These are phyloP conservation scores for Symphodus melops DNA, from an alignment of 2,113 vertebrate genomes.

Conservation along the genomic window DNA sequence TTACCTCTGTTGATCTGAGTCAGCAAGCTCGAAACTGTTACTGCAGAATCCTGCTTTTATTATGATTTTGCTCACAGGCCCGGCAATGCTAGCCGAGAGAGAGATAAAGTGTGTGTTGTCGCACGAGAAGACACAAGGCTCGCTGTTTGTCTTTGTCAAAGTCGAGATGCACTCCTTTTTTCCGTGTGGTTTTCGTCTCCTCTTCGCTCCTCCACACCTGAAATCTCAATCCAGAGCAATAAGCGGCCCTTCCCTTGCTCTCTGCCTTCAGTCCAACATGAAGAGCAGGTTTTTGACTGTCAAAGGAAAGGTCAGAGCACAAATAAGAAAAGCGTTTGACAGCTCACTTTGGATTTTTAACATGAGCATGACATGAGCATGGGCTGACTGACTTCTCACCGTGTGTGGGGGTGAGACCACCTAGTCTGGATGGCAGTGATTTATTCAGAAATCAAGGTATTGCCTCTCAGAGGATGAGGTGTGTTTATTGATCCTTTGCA, in stretches of 20 bases:
- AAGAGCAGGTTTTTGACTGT: constrained; percentile 10
- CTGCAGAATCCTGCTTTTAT: neutral
- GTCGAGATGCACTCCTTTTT: neutral
- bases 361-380: too few species aligned
- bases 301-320: neutral
- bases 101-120: constrained; percentile 17
- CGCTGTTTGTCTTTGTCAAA: constrained; percentile 15
- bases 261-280: neutral
- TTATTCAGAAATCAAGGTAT: neutral
- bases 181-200: neutral
- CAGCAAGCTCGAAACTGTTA: constrained; percentile 25
- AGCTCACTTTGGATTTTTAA: too few species aligned
- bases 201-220: neutral
- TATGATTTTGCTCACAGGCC: constrained; percentile 14
- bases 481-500: neutral
- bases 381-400: neutral
- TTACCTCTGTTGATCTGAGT: constrained; percentile 32
- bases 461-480: neutral
- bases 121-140: neutral
- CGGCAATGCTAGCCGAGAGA: neutral
- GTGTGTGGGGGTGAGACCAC: neutral
- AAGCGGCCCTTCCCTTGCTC: constrained; percentile 1
- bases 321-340: neutral
- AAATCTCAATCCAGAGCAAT: neutral
- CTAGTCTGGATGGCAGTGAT: neutral